Evolutionary conservation across 1,140 invertebrate genomes (phyloP).

Genomic region (Andrena cerasifolii): DNA sequence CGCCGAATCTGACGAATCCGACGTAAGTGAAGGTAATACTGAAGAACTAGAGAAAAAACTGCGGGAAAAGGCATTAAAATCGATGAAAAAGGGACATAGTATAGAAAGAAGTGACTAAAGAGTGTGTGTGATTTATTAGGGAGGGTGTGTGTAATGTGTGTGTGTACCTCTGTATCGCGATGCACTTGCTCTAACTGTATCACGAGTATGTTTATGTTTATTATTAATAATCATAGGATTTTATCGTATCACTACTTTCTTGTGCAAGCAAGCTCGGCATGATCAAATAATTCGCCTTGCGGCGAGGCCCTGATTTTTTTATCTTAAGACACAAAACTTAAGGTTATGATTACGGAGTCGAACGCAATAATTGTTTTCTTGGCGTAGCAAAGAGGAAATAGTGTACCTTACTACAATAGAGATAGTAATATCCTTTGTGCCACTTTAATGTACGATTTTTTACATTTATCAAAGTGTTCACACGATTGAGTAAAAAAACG

Average conservation of each 20-base stretch:
- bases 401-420: slow-evolving; percentile 21
- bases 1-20: slow-evolving; percentile 84
- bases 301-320: slow-evolving; percentile 23
- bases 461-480: slow-evolving; percentile 44
- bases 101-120: slow-evolving; percentile 79
- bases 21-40: slow-evolving; percentile 85
- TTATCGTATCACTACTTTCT: slow-evolving; percentile 21
- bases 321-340: slow-evolving; percentile 11
- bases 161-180: slow-evolving; percentile 55
- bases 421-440: slow-evolving; percentile 42
- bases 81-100: slow-evolving; percentile 85
- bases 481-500: neutral
- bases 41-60: slow-evolving; percentile 94
- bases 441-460: slow-evolving; percentile 36
- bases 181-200: slow-evolving; percentile 53
- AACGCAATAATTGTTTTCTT: slow-evolving; percentile 23
- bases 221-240: slow-evolving; percentile 25
- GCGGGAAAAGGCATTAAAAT: slow-evolving; percentile 91
- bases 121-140: slow-evolving; percentile 40
- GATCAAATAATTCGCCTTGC: neutral
- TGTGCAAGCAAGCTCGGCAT: slow-evolving; percentile 3
- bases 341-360: slow-evolving; percentile 12
- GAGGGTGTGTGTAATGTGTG: slow-evolving; percentile 53
- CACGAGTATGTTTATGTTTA: slow-evolving; percentile 46
- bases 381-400: slow-evolving; percentile 15